phyloP scores from a whole-genome alignment of 2,797 vertebrate species.

The Peromyscus attwateri region DNA sequence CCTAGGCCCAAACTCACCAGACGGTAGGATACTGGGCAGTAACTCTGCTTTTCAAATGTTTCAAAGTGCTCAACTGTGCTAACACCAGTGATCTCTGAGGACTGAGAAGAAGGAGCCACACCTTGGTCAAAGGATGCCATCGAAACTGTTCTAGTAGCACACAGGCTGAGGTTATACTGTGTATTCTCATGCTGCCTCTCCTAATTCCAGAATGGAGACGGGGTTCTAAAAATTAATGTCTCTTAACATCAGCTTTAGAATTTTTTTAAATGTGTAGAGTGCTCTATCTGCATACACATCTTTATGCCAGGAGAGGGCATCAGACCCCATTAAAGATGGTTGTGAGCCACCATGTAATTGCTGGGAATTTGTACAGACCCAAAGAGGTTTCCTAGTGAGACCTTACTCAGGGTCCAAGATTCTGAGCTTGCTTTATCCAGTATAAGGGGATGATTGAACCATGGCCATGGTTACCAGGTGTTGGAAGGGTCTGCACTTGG shows the following conservation, averaged over 20 bases:
- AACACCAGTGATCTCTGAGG: slow-evolving; percentile 39
- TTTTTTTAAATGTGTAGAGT: background rate
- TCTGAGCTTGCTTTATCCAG: too few species aligned
- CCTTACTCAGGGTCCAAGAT: too few species aligned
- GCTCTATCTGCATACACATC: background rate
- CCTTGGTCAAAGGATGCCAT: background rate
- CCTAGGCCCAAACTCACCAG: background rate
- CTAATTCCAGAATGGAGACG: background rate
- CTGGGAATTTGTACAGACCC: background rate
- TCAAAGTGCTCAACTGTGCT: background rate
- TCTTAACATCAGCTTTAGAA: background rate
- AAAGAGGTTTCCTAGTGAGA: too few species aligned
- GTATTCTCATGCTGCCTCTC: background rate
- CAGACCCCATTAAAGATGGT: background rate
- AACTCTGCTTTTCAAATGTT: slow-evolving; percentile 40
- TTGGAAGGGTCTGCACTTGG: too few species aligned
- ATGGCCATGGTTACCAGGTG: too few species aligned
- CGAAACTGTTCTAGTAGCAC: background rate
- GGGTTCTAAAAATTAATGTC: background rate
- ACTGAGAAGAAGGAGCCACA: background rate
- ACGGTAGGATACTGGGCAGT: background rate
- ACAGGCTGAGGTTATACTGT: background rate
- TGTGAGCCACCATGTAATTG: background rate
- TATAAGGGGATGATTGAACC: too few species aligned
- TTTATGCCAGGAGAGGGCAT: too few species aligned